A percentile compares a stretch with the other conserved stretches of the same genome.
phyloP scores from a whole-genome alignment of 2,113 vertebrate species.

The Petroica traversi region DNA sequence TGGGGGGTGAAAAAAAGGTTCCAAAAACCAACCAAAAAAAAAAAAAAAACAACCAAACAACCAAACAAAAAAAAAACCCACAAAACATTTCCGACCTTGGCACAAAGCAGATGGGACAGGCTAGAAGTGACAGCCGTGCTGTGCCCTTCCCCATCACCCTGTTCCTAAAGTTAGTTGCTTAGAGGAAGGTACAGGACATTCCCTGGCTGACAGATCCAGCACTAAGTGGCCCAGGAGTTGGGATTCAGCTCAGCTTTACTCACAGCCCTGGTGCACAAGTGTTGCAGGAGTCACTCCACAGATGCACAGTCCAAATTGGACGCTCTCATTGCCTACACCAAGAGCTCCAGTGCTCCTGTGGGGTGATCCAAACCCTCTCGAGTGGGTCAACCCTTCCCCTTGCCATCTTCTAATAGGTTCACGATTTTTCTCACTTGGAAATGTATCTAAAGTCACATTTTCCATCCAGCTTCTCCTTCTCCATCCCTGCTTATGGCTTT shows the following conservation, averaged over 20 bases:
- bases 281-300: background rate
- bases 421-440: background rate
- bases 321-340: background rate
- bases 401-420: accelerated
- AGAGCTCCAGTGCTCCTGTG: background rate
- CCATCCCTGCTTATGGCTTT: background rate
- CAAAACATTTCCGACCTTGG: background rate
- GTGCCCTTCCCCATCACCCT: background rate
- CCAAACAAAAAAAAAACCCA: background rate
- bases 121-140: background rate
- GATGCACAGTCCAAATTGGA: background rate
- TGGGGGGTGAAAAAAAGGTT: background rate
- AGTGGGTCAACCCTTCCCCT: background rate
- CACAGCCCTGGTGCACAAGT: background rate
- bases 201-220: background rate
- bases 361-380: background rate
- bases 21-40: background rate
- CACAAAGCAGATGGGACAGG: background rate
- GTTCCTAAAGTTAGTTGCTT: background rate
- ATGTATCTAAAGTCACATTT: background rate
- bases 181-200: background rate
- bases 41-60: background rate
- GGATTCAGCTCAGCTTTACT: background rate
- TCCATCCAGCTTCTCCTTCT: background rate
- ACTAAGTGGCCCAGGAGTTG: background rate